Evolutionary conservation across 2,113 vertebrate species (phyloP).

Genomic region (Papio anubis): DNA sequence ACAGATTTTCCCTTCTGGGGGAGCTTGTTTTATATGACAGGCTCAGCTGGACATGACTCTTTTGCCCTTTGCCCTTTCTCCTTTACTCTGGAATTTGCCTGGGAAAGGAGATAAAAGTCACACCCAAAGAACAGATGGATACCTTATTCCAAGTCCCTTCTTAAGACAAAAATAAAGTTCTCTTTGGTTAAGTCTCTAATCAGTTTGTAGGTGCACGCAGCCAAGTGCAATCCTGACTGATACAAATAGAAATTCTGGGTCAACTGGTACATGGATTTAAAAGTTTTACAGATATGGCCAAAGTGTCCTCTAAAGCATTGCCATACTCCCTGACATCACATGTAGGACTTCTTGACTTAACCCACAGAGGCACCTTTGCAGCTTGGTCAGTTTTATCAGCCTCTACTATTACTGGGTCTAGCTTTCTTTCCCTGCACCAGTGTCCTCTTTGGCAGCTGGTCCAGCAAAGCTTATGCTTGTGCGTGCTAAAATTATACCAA

Average conservation of each 20-base stretch:
- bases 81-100: neutral
- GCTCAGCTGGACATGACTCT: neutral
- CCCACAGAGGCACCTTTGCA: neutral
- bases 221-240: neutral
- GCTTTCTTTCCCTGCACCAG: neutral
- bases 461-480: neutral
- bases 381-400: neutral
- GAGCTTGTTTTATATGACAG: neutral
- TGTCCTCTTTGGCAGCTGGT: neutral
- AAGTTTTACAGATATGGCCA: neutral
- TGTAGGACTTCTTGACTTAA: neutral
- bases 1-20: neutral
- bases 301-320: neutral
- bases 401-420: too few relatives aligned
- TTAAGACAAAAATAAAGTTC: neutral
- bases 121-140: neutral
- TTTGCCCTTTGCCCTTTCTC: neutral
- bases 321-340: neutral
- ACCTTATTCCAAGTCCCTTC: neutral
- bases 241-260: neutral
- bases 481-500: neutral
- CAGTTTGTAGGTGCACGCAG: neutral
- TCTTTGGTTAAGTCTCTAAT: neutral
- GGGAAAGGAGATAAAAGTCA: neutral
- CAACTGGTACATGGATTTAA: neutral